Base-by-base conservation (phyloP, 2,797 vertebrate genomes). In the Lithobates sylvaticus region DNA sequence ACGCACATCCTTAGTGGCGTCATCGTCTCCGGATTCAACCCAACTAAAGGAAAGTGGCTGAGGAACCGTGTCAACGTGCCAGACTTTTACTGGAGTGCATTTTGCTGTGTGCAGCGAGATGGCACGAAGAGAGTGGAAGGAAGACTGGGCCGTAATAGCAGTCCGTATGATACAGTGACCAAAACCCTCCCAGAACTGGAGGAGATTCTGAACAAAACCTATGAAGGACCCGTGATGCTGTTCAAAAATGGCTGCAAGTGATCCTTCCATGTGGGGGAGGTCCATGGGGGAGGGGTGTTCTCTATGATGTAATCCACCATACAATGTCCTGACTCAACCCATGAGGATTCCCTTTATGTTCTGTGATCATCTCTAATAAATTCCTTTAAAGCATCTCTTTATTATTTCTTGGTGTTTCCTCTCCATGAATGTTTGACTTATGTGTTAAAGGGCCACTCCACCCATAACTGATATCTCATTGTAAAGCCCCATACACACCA, bases 41-140 rank as follows among this genome's bases (percentile, higher is more conserved):
- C 86, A 3, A 29, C 42, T 2, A 7, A 84, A 34, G 86, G 86
- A 44, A 75, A 26, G 32, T 88, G 86, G 86, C 76, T 88, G 5
- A 76, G 81, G 21, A 34, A 67, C 18, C 76, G 86, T 0, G 86
- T 88, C 42, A 88, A 88, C 5, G 86, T 88, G n/a, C 86, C 86
- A 10, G 67, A 47, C 44, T 83, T 70, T 10, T 88, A 2, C 70
- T 88, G 86, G 86, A 88, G 86, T 21, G 86, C 86, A 0, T 83
- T 84, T 29, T 88, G 86, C 34, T 88, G 86, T 27, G 61, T 76
- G 3, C 26, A 1, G 5, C 1, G 13, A 4, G 29, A 75, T 23
- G 86, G 86, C 2, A 27, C 39, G 0, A 26, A 3, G 13, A 36
- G 74, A 4, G 58, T 34, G 21, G 81, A 88, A 21, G 81, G 76